Conservation (phyloP, 2,888 invertebrate genomes). For the Crossocerus cetratus region DNA sequence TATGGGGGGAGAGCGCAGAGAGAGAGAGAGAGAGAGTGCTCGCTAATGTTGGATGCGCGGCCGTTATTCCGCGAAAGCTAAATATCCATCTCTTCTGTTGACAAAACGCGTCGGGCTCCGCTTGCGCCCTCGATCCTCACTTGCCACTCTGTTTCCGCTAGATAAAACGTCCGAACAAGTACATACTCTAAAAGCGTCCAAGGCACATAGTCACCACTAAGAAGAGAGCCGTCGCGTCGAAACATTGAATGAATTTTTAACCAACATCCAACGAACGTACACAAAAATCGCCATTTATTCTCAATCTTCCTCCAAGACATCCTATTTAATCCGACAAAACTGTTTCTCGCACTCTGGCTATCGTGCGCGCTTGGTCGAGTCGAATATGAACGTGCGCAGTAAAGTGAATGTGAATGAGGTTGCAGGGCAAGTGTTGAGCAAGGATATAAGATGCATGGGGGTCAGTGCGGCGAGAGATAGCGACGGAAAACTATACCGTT, state of each 20-base stretch:
- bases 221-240: too few species aligned
- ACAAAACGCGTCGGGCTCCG: slow-evolving; percentile 39
- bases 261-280: too few species aligned
- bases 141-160: too few species aligned
- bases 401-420: background rate
- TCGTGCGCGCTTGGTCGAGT: background rate
- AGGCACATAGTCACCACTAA: too few species aligned
- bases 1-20: slow-evolving; percentile 25
- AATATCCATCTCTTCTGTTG: slow-evolving; percentile 48
- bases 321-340: too few species aligned
- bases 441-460: background rate
- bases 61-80: slow-evolving; percentile 34
- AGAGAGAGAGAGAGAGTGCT: too few species aligned
- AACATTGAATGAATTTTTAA: too few species aligned
- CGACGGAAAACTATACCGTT: background rate
- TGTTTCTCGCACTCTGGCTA: too few species aligned
- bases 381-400: background rate
- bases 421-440: background rate
- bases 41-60: background rate
- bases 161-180: too few species aligned
- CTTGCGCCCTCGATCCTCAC: background rate
- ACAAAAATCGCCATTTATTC: too few species aligned
- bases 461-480: background rate
- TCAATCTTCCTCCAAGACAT: too few species aligned
- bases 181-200: too few species aligned